Evolutionary conservation across 1,140 invertebrate genomes (phyloP).

Genomic region (Drosophila malerkotliana): DNA sequence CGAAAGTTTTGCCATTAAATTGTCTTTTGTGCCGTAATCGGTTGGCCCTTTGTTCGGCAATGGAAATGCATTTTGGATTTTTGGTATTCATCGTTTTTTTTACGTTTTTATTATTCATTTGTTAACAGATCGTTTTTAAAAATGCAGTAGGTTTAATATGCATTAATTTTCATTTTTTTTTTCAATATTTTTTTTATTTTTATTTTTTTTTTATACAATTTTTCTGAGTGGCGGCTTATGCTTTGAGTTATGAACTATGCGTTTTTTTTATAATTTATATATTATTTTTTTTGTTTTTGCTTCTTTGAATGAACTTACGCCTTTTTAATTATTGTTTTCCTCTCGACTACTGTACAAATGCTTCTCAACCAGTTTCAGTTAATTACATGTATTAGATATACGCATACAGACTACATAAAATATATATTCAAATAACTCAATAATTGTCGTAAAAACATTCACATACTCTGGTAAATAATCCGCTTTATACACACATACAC

Average conservation of each 20-base stretch:
- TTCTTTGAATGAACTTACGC: conserved; percentile 37
- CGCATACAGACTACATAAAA: conserved; percentile 49
- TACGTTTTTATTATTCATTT: conserved; percentile 71
- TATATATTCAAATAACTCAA: conserved; percentile 36
- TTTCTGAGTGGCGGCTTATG: conserved; percentile 57
- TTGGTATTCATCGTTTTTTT: conserved; percentile 45
- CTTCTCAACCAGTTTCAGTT: conserved; percentile 23
- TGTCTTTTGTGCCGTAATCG: conserved; percentile 71
- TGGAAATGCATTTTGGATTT: conserved; percentile 39
- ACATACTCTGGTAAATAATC: conserved; percentile 40
- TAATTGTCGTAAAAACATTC: conserved; percentile 60
- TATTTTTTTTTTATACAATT: conserved; percentile 41
- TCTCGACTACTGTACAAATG: conserved; percentile 53
- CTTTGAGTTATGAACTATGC: conserved; percentile 51
- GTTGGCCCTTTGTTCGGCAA: conserved; percentile 38
- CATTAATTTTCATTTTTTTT: conserved; percentile 65
- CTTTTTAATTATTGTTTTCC: conserved; percentile 45
- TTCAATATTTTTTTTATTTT: conserved; percentile 34
- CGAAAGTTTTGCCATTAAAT: conserved; percentile 81
- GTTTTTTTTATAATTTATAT: conserved; percentile 35
- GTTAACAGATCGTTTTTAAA: conserved; percentile 80
- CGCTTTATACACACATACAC: conserved; percentile 32
- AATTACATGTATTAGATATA: conserved; percentile 37
- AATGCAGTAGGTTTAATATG: conserved; percentile 77
- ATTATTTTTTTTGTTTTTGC: conserved; percentile 18